Evolutionary conservation across 2,797 vertebrate species (phyloP), one percentile per base, ranked within the genome.

Genomic region (Peromyscus aztecus): DNA sequence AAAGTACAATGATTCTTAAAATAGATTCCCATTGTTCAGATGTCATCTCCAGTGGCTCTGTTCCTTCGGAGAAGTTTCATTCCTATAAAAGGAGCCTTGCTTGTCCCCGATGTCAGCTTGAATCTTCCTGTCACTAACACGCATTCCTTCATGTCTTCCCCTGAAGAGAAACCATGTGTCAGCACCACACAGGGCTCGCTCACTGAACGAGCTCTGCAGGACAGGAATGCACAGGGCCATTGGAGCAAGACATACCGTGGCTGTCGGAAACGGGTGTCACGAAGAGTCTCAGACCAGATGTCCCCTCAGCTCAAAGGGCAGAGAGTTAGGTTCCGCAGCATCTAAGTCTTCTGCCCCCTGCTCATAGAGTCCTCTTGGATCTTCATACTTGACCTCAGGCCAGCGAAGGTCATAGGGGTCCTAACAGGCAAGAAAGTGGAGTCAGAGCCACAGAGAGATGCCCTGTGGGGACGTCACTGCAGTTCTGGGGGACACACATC

Each of bases 281-380:
- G 92, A 40, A 88, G 52, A 1, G 4, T 57, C 12, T 99, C 94
- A 99, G 82, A 99, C 99, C 91, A 99, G 97, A 94, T 99, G 98
- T 67, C 99, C 99, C 94, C 97, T 98, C 40, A 99, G 98, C 96
- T 99, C 99, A 98, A 99, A 99, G 21, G 99, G 99, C 95, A 99
- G 95, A 83, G 98, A 98, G 24, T 98, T 94, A 57, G 98, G 71
- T 40, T 94, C 98, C 92, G 89, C 75, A 34, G 63, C 88, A 1
- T 78, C 98, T 67, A 93, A 9, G 9, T 94, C 89, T 71, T 93
- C 97, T 1, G 97, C 90, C 87, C 97, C 97, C 10, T 92, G 96
- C 85, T 98, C 98, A 24, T 98, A 98, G 90, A 98, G 95, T 89
- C 96, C 46, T 52, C 87, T 93, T 13, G 83, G 37, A 31, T 97